phyloP scores from a whole-genome alignment of 2,888 invertebrate species.

The Oscheius onirici region DNA sequence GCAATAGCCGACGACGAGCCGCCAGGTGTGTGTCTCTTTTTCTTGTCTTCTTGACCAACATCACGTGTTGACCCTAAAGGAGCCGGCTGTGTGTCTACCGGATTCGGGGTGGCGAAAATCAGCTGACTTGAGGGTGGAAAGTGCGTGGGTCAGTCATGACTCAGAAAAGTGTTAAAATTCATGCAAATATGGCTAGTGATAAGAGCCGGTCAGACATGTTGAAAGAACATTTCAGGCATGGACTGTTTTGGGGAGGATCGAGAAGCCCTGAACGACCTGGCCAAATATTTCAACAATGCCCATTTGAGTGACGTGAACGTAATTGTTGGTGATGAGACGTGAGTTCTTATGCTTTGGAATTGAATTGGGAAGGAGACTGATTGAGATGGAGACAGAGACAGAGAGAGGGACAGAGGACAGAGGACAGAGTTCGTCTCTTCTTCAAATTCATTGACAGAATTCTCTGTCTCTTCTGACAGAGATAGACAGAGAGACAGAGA shows the following conservation, averaged over 20 bases:
- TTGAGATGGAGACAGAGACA: neutral
- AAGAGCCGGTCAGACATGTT: neutral
- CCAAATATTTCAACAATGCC: slow-evolving; percentile 70
- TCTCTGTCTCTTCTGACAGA: no score
- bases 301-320: slow-evolving; percentile 70
- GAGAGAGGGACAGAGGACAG: neutral
- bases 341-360: slow-evolving; percentile 30
- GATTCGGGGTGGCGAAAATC: neutral
- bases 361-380: neutral
- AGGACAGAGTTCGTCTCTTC: neutral
- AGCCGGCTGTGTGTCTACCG: neutral
- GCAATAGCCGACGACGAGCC: slow-evolving; percentile 51
- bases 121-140: neutral
- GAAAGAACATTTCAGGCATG: slow-evolving; percentile 52
- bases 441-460: neutral
- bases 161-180: neutral
- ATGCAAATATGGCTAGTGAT: neutral
- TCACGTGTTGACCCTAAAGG: neutral
- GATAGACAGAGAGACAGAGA: no score
- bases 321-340: slow-evolving; percentile 72
- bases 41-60: neutral
- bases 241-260: slow-evolving; percentile 71
- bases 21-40: slow-evolving; percentile 35
- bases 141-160: slow-evolving; percentile 1
- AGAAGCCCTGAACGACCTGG: slow-evolving; percentile 70